Percentiles rank a stretch among this genome's conserved stretches.
These are phyloP conservation scores for Sus cebifrons DNA, from an alignment of 2,797 vertebrate genomes.

Conservation along the genomic window DNA sequence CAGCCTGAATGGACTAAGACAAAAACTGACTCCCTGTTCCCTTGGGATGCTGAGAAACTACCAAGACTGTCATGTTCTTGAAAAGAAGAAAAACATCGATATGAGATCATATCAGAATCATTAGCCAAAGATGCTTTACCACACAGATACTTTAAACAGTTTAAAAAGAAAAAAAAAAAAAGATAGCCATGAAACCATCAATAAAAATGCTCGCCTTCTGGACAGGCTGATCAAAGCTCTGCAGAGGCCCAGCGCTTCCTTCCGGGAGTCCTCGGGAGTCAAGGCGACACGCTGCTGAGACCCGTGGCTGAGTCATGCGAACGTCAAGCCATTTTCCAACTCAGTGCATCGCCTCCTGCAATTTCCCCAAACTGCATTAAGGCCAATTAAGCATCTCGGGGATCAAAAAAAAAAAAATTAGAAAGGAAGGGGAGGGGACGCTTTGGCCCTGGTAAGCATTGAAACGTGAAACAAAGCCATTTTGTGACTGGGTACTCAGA, in stretches of 20 bases:
- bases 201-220: constrained; percentile 50
- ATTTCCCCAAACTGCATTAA: constrained; percentile 29
- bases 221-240: constrained; percentile 32
- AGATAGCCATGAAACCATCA: constrained; percentile 10
- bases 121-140: constrained; percentile 54
- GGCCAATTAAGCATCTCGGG: not conserved
- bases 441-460: not conserved
- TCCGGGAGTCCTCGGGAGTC: not conserved
- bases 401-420: not conserved
- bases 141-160: constrained; percentile 40
- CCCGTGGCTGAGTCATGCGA: not conserved
- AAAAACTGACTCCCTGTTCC: not conserved
- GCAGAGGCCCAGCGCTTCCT: not conserved
- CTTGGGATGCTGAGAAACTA: constrained; percentile 36
- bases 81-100: constrained; percentile 32
- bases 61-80: not conserved
- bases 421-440: not conserved
- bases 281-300: not conserved
- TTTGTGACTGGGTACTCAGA: not conserved
- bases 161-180: not conserved
- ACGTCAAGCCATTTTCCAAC: not conserved
- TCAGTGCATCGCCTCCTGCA: not conserved
- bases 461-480: not conserved
- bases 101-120: constrained; percentile 47
- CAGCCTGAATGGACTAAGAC: not conserved